Evolutionary conservation across 2,888 invertebrate genomes (phyloP), one percentile per base, ranked within the genome.

Genomic region (Glaucopsyche alexis): DNA sequence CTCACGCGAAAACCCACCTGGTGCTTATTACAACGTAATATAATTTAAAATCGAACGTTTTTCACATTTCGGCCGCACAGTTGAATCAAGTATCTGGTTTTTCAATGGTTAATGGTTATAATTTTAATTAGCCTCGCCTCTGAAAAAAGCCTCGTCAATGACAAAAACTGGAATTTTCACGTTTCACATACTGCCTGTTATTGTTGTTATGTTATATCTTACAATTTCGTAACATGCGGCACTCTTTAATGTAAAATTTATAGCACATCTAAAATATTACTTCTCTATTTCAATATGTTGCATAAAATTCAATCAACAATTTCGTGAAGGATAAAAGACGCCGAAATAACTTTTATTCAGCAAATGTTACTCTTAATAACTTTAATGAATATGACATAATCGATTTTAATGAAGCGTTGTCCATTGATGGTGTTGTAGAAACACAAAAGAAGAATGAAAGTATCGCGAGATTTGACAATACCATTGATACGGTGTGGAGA

Each of bases 391-490:
- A 38, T 65, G 65, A 65, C 38, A 40, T 65, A 65, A 40, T 16
- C 42, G 42, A 16, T 29, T 40, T 40, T 45, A 45, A 67, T 60
- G 14, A 60, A 38, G 60, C 14, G 40, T 65, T 65, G 13, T 11
- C 13, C 19, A 19, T 14, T 2, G 45, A 47, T 49, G 67, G 16
- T 16, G 45, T 6, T 29, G 19, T 19, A 38, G 16, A 66, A 42
- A 19, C 19, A 67, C 19, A 67, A 45, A 47, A 49, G 29, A 14
- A 3, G 19, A 49, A 40, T 65, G 69, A 69, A 69, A 69, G 69
- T 29, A 49, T 29, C 69, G 49, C 69, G 69, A 49, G 69, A 69
- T 69, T 69, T 47, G 69, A 69, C 69, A 69, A 49, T 69, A 69
- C 69, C 69, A 69, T 69, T 49, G 13, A 49, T 49, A 69, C 49